Percentiles rank a stretch among this genome's conserved stretches.
Conservation (phyloP, 2,888 invertebrate genomes). For the Cantharis rustica region DNA sequence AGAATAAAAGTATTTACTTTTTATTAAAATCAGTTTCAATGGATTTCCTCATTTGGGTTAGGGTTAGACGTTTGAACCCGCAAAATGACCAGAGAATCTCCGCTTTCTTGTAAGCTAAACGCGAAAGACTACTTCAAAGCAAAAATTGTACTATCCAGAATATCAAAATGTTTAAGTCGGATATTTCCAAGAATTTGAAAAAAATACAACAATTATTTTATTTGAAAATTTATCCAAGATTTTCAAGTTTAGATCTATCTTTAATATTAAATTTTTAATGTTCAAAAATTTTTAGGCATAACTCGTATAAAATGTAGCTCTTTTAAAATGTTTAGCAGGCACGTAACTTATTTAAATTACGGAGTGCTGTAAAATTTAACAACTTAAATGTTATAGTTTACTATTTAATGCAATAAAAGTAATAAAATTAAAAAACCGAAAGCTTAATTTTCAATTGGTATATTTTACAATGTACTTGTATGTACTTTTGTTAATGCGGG, state of each 20-base stretch:
- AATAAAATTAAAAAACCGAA: not conserved
- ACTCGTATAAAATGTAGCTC: too few relatives aligned
- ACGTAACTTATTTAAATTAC: not conserved
- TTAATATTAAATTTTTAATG: not conserved
- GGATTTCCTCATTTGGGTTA: not conserved
- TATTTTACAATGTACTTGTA: slow-evolving; percentile 6
- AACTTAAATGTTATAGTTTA: not conserved
- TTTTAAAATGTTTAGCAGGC: not conserved
- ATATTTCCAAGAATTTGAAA: too few relatives aligned
- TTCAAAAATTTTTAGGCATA: too few relatives aligned
- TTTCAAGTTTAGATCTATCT: too few relatives aligned
- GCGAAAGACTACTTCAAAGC: too few relatives aligned
- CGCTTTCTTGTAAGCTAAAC: not conserved
- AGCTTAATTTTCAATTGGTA: not conserved
- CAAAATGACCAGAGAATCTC: not conserved
- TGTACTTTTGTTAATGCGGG: slow-evolving; percentile 14
- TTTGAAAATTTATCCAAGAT: too few relatives aligned
- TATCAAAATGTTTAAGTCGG: not conserved
- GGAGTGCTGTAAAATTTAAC: not conserved
- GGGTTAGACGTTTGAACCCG: not conserved
- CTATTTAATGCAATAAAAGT: not conserved
- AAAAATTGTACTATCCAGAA: not conserved
- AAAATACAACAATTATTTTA: too few relatives aligned
- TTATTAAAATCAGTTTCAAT: not conserved
- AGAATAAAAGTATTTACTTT: too few relatives aligned